Base-by-base conservation (phyloP, 2,797 vertebrate species). In the Distichodus sexfasciatus region DNA sequence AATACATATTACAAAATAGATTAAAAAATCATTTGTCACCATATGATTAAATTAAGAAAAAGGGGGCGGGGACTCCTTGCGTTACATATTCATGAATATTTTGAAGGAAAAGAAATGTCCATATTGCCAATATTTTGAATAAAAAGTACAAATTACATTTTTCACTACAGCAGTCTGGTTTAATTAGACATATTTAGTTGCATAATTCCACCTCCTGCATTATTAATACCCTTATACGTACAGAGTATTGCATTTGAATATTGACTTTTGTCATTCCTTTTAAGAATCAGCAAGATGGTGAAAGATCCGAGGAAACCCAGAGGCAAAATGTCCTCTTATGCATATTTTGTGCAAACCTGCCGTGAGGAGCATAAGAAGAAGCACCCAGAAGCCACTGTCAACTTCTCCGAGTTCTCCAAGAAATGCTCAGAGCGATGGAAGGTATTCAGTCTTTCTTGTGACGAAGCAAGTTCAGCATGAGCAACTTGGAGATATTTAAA, bases 291-390 rank as follows among this genome's bases (percentile, higher is more conserved):
- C 75, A 96, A 93, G 86, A 98, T 98, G 96, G 94, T 79, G 64
- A 98, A 95, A 91, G 97, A 98, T 92, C 94, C 94, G 71, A 95
- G 91, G 82, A 99, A 98, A 88, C 96, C 96, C 1, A 92, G 93
- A 87, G 97, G 97, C 83, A 98, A 96, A 88, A 98, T 98, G 96
- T 98, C 97, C 91, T 98, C 96, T 0, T 98, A 98, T 69, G 96
- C 97, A 63, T 98, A 95, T 85, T 99, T 99, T 89, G 97, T 99
- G 91, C 97, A 98, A 89, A 98, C 96, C 14, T 98, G 96, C 81
- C 88, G 95, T 75, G 95, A 95, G 87, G 96, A 99, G 83, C 97
- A 99, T 81, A 99, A 98, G 92, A 98, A 98, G 88, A 98, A 99
- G 81, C 95, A 98, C 75, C 96, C 97, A 4, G 96, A 94, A 66